Evolutionary conservation across 2,797 vertebrate genomes (phyloP).

Genomic region (Sebastes matsubarae): DNA sequence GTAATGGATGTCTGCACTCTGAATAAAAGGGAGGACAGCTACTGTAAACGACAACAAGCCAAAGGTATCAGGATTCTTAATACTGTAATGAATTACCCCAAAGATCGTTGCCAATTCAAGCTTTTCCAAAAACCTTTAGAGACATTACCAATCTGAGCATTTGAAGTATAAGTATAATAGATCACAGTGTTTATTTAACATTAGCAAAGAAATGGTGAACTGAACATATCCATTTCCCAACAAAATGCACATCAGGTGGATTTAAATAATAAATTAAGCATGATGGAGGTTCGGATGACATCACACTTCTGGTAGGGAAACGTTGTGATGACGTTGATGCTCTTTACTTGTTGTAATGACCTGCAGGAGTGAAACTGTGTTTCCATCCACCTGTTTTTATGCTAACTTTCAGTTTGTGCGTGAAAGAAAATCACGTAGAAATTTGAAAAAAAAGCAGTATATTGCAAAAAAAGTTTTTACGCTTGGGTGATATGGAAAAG

Average conservation of each 20-base stretch:
- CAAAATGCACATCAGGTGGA: neutral
- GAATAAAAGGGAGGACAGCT: slow-evolving; percentile 8
- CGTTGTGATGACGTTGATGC: neutral
- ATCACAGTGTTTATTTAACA: neutral
- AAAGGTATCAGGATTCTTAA: neutral
- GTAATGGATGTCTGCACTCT: slow-evolving; percentile 10
- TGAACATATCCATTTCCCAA: neutral
- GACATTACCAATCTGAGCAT: neutral
- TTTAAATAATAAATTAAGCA: neutral
- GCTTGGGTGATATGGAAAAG: neutral
- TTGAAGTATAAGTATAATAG: neutral
- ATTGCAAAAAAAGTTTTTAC: neutral
- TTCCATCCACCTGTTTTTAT: neutral
- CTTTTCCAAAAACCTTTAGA: neutral
- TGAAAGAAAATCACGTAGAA: neutral
- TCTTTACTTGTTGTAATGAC: neutral
- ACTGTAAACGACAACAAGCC: neutral
- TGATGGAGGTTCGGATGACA: neutral
- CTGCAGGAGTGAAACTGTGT: neutral
- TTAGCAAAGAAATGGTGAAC: neutral
- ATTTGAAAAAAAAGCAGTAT: neutral
- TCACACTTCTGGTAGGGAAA: neutral
- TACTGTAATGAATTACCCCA: neutral
- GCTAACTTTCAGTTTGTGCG: too few relatives aligned
- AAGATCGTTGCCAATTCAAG: neutral